Conservation (phyloP, 2,888 invertebrate genomes). For the Lypha dubia region DNA sequence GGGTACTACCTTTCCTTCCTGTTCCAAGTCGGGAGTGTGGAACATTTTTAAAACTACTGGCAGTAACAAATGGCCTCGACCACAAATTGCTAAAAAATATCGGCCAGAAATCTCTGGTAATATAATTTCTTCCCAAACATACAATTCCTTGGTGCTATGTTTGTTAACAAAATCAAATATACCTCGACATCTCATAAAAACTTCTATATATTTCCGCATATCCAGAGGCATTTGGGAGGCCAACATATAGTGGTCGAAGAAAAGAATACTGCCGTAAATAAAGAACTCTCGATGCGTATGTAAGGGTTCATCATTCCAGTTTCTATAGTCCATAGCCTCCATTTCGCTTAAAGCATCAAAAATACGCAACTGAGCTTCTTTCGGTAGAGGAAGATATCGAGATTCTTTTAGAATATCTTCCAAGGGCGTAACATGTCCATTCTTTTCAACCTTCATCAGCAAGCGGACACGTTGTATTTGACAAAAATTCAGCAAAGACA, state of each 20-base stretch:
- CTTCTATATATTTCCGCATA: constrained; percentile 90
- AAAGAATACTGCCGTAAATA: constrained; percentile 84
- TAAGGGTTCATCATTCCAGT: constrained; percentile 89
- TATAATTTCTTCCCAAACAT: constrained; percentile 90
- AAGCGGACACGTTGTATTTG: constrained; percentile 77
- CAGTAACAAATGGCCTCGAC: constrained; percentile 88
- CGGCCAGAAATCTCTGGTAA: constrained; percentile 81
- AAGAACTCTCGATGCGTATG: constrained; percentile 84
- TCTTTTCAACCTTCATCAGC: constrained; percentile 62
- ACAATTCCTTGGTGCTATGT: constrained; percentile 88
- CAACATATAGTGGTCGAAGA: constrained; percentile 85
- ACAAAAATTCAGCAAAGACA: constrained; percentile 77
- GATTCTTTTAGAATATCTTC: constrained; percentile 88
- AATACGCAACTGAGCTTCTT: constrained; percentile 91
- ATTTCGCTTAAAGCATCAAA: constrained; percentile 94
- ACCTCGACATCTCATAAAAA: constrained; percentile 90
- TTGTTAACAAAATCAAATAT: constrained; percentile 87
- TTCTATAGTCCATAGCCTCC: constrained; percentile 95
- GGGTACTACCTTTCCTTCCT: constrained; percentile 76
- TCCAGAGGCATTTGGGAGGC: constrained; percentile 90
- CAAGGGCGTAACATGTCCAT: constrained; percentile 82
- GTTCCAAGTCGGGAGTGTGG: constrained; percentile 76
- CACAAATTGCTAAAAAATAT: constrained; percentile 90
- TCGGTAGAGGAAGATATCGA: constrained; percentile 87
- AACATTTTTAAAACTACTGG: constrained; percentile 86